Conservation (phyloP, 2,888 invertebrate species). For the Pseudococcus jackbeardsleyi region DNA sequence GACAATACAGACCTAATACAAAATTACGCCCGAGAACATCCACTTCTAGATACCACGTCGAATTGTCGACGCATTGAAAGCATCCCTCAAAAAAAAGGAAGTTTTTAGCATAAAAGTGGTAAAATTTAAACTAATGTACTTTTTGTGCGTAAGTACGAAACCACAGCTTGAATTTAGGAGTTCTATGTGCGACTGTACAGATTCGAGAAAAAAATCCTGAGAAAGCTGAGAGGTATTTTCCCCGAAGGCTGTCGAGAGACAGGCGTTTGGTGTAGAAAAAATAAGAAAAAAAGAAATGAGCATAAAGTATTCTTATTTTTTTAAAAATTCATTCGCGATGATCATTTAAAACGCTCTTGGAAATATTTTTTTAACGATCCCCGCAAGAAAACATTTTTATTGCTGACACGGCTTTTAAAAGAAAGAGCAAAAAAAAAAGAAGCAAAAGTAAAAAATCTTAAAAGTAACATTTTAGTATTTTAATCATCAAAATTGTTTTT, state of each 20-base stretch:
- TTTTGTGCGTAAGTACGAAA: not conserved
- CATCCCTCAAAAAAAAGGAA: not conserved
- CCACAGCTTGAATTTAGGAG: constrained; percentile 23
- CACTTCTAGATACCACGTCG: too few relatives aligned
- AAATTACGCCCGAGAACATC: too few relatives aligned
- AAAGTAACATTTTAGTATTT: constrained; percentile 46
- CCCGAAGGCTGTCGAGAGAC: constrained; percentile 5
- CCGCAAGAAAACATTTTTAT: constrained; percentile 48
- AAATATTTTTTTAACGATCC: constrained; percentile 43
- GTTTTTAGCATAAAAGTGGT: constrained; percentile 9
- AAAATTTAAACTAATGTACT: constrained; percentile 33
- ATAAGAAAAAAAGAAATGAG: constrained; percentile 1
- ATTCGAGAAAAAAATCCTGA: not conserved
- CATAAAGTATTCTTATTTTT: constrained; percentile 28
- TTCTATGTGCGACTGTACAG: not conserved
- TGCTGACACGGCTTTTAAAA: constrained; percentile 22
- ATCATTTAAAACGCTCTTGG: constrained; percentile 47
- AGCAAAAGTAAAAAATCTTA: constrained; percentile 37
- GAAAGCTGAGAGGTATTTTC: not conserved
- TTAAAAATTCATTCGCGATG: constrained; percentile 46
- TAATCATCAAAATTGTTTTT: constrained; percentile 45
- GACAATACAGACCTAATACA: too few relatives aligned
- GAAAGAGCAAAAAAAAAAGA: not conserved
- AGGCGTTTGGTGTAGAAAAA: not conserved
- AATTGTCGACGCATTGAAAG: too few relatives aligned